A percentile compares a stretch with the other conserved stretches of the same genome.
These are phyloP conservation scores for Nannoperca australis DNA, from an alignment of 2,797 vertebrate genomes.

Conservation along the genomic window DNA sequence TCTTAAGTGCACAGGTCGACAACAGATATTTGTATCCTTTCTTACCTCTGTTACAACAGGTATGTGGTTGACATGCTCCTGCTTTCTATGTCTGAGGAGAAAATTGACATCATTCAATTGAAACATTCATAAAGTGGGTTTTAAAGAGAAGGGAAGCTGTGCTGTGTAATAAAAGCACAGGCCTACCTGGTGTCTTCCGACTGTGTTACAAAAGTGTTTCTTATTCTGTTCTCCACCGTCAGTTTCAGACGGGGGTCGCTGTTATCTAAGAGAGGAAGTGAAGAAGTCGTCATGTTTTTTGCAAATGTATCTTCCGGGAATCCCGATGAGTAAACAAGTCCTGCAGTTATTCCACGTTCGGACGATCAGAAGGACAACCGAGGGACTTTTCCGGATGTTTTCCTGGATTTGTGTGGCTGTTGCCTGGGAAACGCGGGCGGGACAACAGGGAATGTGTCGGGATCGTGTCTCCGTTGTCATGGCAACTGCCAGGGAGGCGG, in stretches of 20 bases:
- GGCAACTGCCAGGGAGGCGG: constrained; percentile 64
- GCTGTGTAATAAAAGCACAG: neutral
- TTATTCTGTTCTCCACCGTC: constrained; percentile 76
- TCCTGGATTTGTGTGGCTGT: constrained; percentile 74
- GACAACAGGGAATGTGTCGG: constrained; percentile 56
- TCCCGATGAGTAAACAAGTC: constrained; percentile 26
- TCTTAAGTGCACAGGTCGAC: neutral
- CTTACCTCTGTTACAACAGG: constrained; percentile 81
- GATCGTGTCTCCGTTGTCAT: constrained; percentile 75
- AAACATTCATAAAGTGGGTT: neutral
- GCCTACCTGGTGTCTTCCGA: constrained; percentile 80
- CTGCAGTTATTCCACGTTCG: constrained; percentile 46
- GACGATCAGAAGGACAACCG: constrained; percentile 28
- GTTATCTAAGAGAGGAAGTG: constrained; percentile 51
- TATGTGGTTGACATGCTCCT: constrained; percentile 75
- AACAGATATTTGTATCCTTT: neutral
- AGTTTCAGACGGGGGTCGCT: constrained; percentile 73
- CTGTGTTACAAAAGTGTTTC: constrained; percentile 86
- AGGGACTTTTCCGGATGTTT: constrained; percentile 66
- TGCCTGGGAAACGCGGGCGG: constrained; percentile 69
- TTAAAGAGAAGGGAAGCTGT: neutral
- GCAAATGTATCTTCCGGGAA: constrained; percentile 10
- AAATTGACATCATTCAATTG: neutral
- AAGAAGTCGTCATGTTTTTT: constrained; percentile 65
- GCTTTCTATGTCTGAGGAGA: constrained; percentile 64